Evolutionary conservation across 2,888 invertebrate genomes (phyloP).

Genomic region (Embidobia sp.): DNA sequence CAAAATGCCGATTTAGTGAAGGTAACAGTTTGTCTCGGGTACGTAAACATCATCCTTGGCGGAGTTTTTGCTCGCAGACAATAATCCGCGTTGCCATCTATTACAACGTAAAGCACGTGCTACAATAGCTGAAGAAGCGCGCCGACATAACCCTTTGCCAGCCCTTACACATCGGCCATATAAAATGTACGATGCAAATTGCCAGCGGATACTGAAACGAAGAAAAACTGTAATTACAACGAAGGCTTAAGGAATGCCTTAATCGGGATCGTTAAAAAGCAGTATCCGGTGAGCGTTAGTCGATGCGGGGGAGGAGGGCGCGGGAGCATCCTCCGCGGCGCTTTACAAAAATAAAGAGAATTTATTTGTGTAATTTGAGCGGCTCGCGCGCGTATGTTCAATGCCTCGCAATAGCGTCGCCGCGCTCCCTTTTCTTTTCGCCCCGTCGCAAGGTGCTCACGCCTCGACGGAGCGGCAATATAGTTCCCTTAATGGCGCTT

Average conservation of each 20-base stretch:
- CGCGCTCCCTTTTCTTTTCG: constrained; percentile 45
- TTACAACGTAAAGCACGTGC: constrained; percentile 50
- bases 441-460: constrained; percentile 53
- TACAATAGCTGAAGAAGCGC: constrained; percentile 38
- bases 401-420: constrained; percentile 67
- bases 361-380: constrained; percentile 81
- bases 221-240: constrained; percentile 67
- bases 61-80: neutral
- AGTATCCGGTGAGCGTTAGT: constrained; percentile 54
- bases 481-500: constrained; percentile 81
- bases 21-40: neutral
- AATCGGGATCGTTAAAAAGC: constrained; percentile 66
- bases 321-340: constrained; percentile 39
- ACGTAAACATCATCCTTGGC: neutral
- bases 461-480: constrained; percentile 77
- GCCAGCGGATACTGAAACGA: constrained; percentile 45
- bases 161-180: constrained; percentile 39
- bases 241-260: constrained; percentile 74
- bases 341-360: constrained; percentile 79
- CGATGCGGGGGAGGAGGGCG: constrained; percentile 48
- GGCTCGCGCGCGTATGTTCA: constrained; percentile 75
- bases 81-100: constrained; percentile 29
- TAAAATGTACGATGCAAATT: constrained; percentile 57
- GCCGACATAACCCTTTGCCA: constrained; percentile 24
- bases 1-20: no score